Conservation (phyloP, 2,888 invertebrate genomes). For the Rhagophthalmus giganteus region DNA sequence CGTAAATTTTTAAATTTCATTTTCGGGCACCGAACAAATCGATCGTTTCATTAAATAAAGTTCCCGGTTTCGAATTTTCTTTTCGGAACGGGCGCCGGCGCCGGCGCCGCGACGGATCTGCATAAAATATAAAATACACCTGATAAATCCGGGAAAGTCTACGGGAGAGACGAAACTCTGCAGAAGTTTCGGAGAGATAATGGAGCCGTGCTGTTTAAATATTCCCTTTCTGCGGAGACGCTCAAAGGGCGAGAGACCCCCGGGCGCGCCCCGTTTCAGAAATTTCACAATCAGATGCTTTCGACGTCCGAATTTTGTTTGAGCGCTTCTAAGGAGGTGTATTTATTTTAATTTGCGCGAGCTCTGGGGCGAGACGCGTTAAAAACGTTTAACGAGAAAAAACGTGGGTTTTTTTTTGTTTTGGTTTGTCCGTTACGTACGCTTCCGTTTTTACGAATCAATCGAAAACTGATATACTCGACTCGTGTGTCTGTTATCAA, state of each 20-base stretch:
- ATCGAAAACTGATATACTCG: too few relatives aligned
- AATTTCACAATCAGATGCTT: conserved; percentile 13
- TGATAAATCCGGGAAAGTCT: conserved; percentile 12
- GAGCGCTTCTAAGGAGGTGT: background rate
- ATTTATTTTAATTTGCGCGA: conserved; percentile 6
- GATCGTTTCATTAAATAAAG: too few relatives aligned
- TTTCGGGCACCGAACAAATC: background rate
- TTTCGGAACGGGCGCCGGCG: too few relatives aligned
- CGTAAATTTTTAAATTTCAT: background rate
- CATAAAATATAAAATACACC: conserved; percentile 21
- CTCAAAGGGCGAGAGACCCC: conserved; percentile 4
- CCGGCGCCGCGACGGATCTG: too few relatives aligned
- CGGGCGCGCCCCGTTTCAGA: conserved; percentile 3
- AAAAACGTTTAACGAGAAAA: background rate
- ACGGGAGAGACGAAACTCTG: conserved; percentile 10
- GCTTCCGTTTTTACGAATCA: too few relatives aligned
- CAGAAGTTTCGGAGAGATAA: conserved; percentile 9
- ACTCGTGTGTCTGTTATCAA: too few relatives aligned
- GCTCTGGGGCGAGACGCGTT: background rate
- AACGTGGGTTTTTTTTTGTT: background rate
- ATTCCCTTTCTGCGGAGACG: conserved; percentile 5
- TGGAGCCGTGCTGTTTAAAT: conserved; percentile 13
- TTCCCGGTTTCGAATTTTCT: too few relatives aligned
- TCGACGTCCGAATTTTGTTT: conserved; percentile 4
- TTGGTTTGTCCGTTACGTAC: too few relatives aligned